Conservation (phyloP, 2,888 invertebrate genomes). For the Drosophila anomalata region DNA sequence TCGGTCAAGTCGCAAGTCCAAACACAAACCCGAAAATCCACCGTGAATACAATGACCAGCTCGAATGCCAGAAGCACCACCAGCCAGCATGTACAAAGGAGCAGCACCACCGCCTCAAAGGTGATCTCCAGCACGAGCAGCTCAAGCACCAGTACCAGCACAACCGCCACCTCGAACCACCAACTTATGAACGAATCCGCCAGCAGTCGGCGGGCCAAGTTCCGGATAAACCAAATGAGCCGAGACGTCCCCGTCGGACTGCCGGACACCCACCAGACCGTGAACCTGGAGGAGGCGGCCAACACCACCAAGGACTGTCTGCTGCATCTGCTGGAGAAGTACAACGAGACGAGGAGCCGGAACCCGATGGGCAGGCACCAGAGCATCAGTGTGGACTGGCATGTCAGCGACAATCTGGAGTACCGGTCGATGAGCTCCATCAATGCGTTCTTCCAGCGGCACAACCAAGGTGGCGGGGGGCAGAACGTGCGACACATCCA, state of each 20-base stretch:
- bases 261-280: slow-evolving; percentile 86
- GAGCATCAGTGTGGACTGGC: slow-evolving; percentile 91
- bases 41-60: slow-evolving; percentile 55
- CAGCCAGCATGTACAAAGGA: slow-evolving; percentile 45
- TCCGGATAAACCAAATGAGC: slow-evolving; percentile 88
- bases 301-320: slow-evolving; percentile 91
- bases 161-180: slow-evolving; percentile 41
- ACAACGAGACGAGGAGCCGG: slow-evolving; percentile 86
- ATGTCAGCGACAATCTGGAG: slow-evolving; percentile 89
- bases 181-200: slow-evolving; percentile 71
- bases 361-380: slow-evolving; percentile 86
- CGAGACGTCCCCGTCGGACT: slow-evolving; percentile 89
- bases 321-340: slow-evolving; percentile 90
- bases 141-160: slow-evolving; percentile 25
- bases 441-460: slow-evolving; percentile 91
- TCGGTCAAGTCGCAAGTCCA: slow-evolving; percentile 48
- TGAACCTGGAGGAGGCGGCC: slow-evolving; percentile 85
- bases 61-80: slow-evolving; percentile 50
- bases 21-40: slow-evolving; percentile 44
- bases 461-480: slow-evolving; percentile 83
- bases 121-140: slow-evolving; percentile 45
- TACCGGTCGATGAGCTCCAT: slow-evolving; percentile 92
- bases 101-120: slow-evolving; percentile 36
- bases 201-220: slow-evolving; percentile 86
- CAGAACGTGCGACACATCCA: slow-evolving; percentile 81